These are phyloP conservation scores for Penaeus monodon DNA, from an alignment of 2,888 invertebrate species.

Conservation along the genomic window DNA sequence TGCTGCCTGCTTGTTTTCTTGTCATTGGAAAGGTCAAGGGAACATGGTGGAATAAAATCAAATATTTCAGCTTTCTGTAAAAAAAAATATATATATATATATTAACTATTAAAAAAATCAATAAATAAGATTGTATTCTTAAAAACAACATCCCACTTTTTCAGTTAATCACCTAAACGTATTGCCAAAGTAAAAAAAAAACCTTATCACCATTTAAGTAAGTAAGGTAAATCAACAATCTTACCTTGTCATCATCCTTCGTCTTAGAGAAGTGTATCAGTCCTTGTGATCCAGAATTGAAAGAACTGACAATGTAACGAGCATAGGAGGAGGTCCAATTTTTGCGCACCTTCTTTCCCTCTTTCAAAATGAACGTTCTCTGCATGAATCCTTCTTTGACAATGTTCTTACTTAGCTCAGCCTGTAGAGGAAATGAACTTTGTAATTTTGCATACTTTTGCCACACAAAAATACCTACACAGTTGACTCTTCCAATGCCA, in stretches of 20 bases:
- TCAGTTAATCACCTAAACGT: too few species aligned
- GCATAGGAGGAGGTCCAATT: constrained; percentile 59
- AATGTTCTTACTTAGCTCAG: constrained; percentile 29
- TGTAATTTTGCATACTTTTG: too few species aligned
- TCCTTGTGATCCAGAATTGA: constrained; percentile 26
- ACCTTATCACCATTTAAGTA: too few species aligned
- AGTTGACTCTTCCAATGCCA: too few species aligned
- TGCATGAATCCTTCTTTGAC: constrained; percentile 46
- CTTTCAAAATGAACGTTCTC: constrained; percentile 49
- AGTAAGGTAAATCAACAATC: not conserved
- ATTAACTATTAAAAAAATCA: not conserved
- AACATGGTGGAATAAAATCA: constrained; percentile 48
- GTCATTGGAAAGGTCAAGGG: constrained; percentile 41
- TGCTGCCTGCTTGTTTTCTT: constrained; percentile 55
- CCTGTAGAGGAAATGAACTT: not conserved
- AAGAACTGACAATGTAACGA: constrained; percentile 26
- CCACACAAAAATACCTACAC: too few species aligned
- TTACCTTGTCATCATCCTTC: constrained; percentile 58
- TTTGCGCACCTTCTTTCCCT: constrained; percentile 63
- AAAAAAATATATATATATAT: not conserved
- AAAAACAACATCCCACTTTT: too few species aligned
- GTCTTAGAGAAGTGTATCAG: constrained; percentile 43
- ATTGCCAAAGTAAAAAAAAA: too few species aligned
- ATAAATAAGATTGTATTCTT: too few species aligned
- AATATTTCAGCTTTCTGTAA: constrained; percentile 56